Conservation (phyloP, 2,113 vertebrate species). For the Bagarius yarrelli region DNA sequence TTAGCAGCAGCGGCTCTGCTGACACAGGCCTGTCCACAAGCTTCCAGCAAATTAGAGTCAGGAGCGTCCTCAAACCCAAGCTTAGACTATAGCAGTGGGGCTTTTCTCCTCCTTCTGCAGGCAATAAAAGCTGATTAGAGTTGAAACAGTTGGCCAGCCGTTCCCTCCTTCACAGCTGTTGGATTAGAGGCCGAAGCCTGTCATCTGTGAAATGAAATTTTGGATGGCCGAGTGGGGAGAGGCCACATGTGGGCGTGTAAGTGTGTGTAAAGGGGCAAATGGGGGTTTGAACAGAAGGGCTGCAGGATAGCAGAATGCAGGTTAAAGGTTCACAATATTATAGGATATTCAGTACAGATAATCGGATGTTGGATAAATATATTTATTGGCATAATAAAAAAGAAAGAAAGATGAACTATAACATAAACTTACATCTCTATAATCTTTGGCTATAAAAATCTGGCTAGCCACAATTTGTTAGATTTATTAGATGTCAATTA, state of each 20-base stretch:
- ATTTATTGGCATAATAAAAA: not conserved
- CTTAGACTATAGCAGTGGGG: conserved; percentile 30
- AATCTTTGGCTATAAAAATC: too few relatives aligned
- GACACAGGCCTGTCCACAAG: conserved; percentile 36
- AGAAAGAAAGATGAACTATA: too few relatives aligned
- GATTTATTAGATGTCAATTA: not conserved
- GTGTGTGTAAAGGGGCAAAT: not conserved
- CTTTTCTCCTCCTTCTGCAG: conserved; percentile 61
- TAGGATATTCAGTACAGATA: conserved; percentile 11
- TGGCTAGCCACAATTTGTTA: too few relatives aligned
- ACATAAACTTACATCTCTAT: too few relatives aligned
- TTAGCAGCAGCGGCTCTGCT: conserved; percentile 43
- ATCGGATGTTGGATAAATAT: not conserved
- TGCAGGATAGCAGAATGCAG: conserved; percentile 40
- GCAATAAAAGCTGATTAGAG: conserved; percentile 76
- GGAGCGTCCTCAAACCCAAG: conserved; percentile 27
- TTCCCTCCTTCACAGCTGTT: conserved; percentile 69
- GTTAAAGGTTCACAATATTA: conserved; percentile 39
- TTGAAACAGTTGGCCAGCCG: conserved; percentile 74
- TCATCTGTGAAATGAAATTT: conserved; percentile 77
- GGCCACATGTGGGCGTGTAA: conserved; percentile 50
- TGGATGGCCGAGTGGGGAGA: conserved; percentile 57
- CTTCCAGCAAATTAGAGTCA: conserved; percentile 42
- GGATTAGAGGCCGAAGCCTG: conserved; percentile 72
- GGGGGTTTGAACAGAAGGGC: conserved; percentile 7